A percentile compares a stretch with the other conserved stretches of the same genome.
Conservation (phyloP, 2,888 invertebrate genomes). For the Leptinotarsa rubiginosa region DNA sequence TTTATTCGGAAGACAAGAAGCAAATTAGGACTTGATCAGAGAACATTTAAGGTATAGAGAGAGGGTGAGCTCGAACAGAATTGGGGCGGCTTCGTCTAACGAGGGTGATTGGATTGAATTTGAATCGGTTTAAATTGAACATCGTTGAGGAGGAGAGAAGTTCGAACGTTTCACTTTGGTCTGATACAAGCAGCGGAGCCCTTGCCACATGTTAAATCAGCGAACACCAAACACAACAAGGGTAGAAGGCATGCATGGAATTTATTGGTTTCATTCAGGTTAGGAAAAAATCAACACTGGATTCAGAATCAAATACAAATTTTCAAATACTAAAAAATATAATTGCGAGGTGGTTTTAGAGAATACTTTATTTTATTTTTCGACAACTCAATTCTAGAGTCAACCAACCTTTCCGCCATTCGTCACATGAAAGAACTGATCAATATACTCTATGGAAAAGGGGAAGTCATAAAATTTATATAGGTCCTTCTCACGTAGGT, state of each 20-base stretch:
- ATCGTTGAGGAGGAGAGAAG: constrained; percentile 62
- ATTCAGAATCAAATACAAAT: too few species aligned
- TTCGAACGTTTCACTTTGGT: constrained; percentile 27
- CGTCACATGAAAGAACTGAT: too few species aligned
- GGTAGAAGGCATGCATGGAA: constrained; percentile 11
- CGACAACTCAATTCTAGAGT: too few species aligned
- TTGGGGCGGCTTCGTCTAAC: constrained; percentile 63
- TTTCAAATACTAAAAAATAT: too few species aligned
- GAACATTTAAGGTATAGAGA: constrained; percentile 61
- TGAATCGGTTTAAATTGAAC: constrained; percentile 65
- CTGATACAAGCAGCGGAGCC: constrained; percentile 21
- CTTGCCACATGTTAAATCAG: constrained; percentile 26
- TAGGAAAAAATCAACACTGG: too few species aligned
- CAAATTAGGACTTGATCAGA: constrained; percentile 65
- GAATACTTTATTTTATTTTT: too few species aligned
- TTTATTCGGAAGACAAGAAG: constrained; percentile 65
- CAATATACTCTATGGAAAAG: too few species aligned
- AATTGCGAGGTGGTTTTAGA: too few species aligned
- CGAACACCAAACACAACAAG: constrained; percentile 2
- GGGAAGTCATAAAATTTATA: too few species aligned
- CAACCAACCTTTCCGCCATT: too few species aligned
- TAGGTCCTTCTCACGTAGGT: too few species aligned
- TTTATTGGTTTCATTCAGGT: not conserved
- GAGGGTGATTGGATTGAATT: constrained; percentile 65
- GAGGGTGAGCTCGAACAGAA: constrained; percentile 62